Evolutionary conservation across 2,797 vertebrate genomes (phyloP).

Genomic region (Gambusia yucatana): DNA sequence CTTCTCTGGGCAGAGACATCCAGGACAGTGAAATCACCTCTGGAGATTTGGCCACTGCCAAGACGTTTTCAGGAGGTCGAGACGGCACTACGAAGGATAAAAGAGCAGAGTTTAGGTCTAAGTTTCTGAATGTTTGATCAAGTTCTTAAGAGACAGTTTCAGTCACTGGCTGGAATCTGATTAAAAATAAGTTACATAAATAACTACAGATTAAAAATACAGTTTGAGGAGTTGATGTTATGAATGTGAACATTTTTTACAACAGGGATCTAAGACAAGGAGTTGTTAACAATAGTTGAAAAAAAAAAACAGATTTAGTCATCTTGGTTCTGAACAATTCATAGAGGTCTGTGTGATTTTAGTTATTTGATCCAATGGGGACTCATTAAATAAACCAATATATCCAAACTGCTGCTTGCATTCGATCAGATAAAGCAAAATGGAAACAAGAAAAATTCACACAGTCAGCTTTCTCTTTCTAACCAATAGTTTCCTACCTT

Average conservation of each 20-base stretch:
- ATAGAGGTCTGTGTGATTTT: too few species aligned
- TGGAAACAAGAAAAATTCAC: not conserved
- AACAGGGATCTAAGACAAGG: not conserved
- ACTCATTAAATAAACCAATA: not conserved
- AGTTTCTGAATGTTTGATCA: not conserved
- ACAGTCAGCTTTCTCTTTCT: not conserved
- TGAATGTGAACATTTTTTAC: not conserved
- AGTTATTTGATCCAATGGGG: not conserved
- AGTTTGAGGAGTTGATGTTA: not conserved
- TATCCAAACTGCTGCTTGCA: not conserved
- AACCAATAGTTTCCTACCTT: not conserved
- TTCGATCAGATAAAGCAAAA: not conserved
- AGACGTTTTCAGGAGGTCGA: slow-evolving; percentile 93
- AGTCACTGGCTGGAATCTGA: not conserved
- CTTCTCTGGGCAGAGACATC: slow-evolving; percentile 92
- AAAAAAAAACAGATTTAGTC: not conserved
- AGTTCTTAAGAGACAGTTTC: not conserved
- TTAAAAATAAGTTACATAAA: not conserved
- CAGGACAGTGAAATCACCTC: slow-evolving; percentile 97
- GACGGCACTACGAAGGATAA: slow-evolving; percentile 87
- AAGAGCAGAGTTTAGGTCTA: not conserved
- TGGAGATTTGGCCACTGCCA: slow-evolving; percentile 94
- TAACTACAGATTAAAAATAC: not conserved
- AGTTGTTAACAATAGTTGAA: not conserved
- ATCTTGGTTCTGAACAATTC: not conserved